Percentiles rank a stretch among this genome's conserved stretches.
Conservation (phyloP, 2,797 vertebrate species). For the Hydrolagus colliei region DNA sequence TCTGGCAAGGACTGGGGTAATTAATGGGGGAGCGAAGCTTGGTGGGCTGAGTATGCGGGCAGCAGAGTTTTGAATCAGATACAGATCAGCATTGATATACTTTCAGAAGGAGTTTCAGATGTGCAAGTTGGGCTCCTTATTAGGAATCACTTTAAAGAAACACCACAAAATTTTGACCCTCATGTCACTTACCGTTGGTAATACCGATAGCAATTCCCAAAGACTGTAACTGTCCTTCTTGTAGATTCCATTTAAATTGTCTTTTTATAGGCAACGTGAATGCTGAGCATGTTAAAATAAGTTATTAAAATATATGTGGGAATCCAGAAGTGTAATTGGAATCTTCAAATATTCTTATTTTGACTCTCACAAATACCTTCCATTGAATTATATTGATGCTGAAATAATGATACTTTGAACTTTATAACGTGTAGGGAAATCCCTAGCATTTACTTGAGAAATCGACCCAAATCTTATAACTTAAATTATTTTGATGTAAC, state of each 20-base stretch:
- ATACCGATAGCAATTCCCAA: conserved; percentile 55
- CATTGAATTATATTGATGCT: not conserved
- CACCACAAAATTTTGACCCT: conserved; percentile 32
- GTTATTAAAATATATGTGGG: not conserved
- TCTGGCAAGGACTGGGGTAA: no score
- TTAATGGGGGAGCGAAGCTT: no score
- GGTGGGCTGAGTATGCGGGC: no score
- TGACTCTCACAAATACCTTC: not conserved
- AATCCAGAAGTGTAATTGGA: not conserved
- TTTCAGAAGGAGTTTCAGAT: no score
- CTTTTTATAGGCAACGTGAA: not conserved
- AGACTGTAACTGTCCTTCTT: conserved; percentile 48
- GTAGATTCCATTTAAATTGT: not conserved
- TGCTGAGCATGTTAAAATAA: not conserved
- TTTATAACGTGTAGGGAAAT: not conserved
- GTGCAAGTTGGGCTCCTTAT: no score
- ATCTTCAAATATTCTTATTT: not conserved
- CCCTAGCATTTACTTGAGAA: not conserved
- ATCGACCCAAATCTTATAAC: not conserved
- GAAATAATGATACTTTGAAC: not conserved
- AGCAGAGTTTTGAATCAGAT: no score
- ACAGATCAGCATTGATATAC: no score
- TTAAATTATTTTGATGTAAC: not conserved
- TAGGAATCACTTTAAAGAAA: no score
- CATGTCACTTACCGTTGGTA: conserved; percentile 46